A percentile compares a stretch with the other conserved stretches of the same genome.
Evolutionary conservation across 2,797 vertebrate genomes (phyloP).

Genomic region (Sebastes oblongus): DNA sequence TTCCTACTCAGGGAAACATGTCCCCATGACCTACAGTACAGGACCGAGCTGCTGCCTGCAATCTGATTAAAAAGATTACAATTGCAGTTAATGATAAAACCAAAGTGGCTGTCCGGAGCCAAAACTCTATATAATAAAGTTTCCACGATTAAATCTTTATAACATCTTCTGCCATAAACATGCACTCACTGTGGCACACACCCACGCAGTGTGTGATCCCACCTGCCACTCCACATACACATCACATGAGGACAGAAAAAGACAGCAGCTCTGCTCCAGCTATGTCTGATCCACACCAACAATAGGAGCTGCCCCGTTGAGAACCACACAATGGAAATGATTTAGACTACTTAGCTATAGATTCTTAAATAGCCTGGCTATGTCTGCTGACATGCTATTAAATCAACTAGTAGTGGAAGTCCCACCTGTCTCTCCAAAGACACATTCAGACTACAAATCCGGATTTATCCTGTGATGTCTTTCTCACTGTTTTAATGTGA

Average conservation of each 20-base stretch:
- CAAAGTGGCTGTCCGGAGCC: background rate
- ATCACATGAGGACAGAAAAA: conserved; percentile 19
- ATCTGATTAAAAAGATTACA: background rate
- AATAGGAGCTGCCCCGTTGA: background rate
- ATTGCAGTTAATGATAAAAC: background rate
- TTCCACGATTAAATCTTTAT: background rate
- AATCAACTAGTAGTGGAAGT: background rate
- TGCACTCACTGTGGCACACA: background rate
- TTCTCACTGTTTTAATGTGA: background rate
- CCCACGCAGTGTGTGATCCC: background rate
- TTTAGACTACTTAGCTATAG: background rate
- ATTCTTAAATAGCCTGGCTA: background rate
- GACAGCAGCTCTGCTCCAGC: background rate
- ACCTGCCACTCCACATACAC: conserved; percentile 23
- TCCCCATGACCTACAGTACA: background rate
- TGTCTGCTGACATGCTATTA: background rate
- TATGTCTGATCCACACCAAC: background rate
- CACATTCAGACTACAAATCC: conserved; percentile 18
- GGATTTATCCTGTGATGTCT: conserved; percentile 23
- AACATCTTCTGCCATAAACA: background rate
- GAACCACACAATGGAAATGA: background rate
- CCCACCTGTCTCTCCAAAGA: conserved; percentile 16
- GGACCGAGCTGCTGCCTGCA: background rate
- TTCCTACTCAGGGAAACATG: background rate
- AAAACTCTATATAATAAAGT: background rate